Evolutionary conservation across 2,113 vertebrate species (phyloP).

Genomic region (Brevimyrus niger): DNA sequence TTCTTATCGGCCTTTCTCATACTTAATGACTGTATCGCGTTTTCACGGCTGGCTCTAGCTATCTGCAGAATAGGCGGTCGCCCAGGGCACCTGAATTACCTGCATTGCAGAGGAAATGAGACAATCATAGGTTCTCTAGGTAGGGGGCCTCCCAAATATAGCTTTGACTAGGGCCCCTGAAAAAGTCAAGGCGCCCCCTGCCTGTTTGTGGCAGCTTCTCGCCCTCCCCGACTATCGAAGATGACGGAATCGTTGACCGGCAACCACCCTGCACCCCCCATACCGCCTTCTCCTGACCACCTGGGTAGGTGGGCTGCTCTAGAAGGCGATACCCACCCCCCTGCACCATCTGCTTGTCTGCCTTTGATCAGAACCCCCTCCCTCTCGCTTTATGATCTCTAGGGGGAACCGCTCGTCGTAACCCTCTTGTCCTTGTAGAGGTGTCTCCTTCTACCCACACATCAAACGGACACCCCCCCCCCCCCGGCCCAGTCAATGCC

Average conservation of each 20-base stretch:
- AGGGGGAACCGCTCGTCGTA: background rate
- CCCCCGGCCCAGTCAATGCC: too few relatives aligned
- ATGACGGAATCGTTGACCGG: background rate
- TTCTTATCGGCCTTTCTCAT: background rate
- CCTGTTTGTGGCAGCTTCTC: background rate
- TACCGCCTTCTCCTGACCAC: background rate
- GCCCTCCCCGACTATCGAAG: background rate
- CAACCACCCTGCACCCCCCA: background rate
- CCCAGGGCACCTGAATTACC: background rate
- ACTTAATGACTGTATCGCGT: background rate
- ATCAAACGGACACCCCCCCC: background rate
- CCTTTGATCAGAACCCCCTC: conserved; percentile 12
- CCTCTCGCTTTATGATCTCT: background rate
- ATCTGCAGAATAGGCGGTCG: background rate
- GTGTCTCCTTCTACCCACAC: background rate
- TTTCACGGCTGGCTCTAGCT: background rate
- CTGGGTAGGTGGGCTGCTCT: background rate
- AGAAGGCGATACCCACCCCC: background rate
- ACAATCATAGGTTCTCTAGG: background rate
- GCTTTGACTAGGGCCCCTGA: background rate
- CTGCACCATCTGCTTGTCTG: background rate
- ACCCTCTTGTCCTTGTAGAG: background rate
- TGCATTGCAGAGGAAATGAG: background rate
- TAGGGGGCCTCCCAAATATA: background rate
- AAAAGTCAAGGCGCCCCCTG: background rate